A percentile compares a stretch with the other conserved stretches of the same genome.
phyloP scores from a whole-genome alignment of 2,888 invertebrate genomes.

The Lathronympha strigana region DNA sequence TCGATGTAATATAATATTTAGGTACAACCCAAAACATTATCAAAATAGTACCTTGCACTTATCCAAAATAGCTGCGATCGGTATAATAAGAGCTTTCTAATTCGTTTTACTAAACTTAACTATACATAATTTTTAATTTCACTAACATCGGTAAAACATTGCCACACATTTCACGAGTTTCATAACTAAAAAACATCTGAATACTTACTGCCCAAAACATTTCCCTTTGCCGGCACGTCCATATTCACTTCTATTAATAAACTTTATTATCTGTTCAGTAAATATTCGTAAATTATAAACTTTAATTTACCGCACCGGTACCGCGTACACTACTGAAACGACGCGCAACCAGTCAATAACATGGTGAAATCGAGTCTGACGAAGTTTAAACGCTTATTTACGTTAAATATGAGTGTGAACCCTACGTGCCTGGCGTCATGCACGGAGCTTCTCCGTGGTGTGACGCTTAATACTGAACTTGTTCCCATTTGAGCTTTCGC shows the following conservation, averaged over 20 bases:
- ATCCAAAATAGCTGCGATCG: no score
- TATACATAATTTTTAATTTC: neutral
- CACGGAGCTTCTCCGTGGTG: conserved; percentile 41
- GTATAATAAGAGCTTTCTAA: no score
- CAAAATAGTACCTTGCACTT: no score
- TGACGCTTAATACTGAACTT: conserved; percentile 42
- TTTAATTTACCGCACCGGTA: conserved; percentile 34
- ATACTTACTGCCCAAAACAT: conserved; percentile 84
- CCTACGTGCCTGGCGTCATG: conserved; percentile 48
- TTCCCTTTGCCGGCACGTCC: conserved; percentile 84
- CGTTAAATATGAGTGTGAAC: conserved; percentile 40
- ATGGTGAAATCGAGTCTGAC: conserved; percentile 50
- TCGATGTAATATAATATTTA: no score
- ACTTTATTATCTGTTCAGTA: conserved; percentile 16
- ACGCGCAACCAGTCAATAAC: conserved; percentile 45
- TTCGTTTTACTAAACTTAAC: neutral
- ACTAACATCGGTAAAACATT: neutral
- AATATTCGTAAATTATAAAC: conserved; percentile 12
- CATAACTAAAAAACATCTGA: conserved; percentile 28
- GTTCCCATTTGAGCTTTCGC: conserved; percentile 68
- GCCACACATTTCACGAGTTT: neutral
- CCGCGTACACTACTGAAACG: conserved; percentile 17
- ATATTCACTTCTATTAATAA: conserved; percentile 57
- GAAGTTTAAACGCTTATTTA: conserved; percentile 39
- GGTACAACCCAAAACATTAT: no score